Evolutionary conservation across 2,113 vertebrate genomes (phyloP), one percentile per base, ranked within the genome.

Genomic region (Ascaphus truei): DNA sequence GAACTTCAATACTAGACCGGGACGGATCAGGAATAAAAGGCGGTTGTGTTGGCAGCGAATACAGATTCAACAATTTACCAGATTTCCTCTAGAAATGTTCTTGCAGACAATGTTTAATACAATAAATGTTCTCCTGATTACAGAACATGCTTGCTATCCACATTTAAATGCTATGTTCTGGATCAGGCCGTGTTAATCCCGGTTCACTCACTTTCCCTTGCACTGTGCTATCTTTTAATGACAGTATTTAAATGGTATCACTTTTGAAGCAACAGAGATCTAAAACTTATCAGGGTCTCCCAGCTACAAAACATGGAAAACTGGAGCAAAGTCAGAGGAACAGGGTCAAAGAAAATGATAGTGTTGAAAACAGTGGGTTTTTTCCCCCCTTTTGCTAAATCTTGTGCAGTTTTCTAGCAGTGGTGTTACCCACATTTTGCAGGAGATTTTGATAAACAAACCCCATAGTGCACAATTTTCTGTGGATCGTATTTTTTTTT

Each of bases 21-120:
- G 22, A 27, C 65, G 48, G 65, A 68, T 68, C 48, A 59, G 51
- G 34, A 43, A 12, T 36, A 12, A 26, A 41, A 4, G 13, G 7
- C 18, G 7, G 9, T 43, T 48, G 29, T 55, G 22, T 36, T 68
- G 43, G 53, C 65, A 68, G 53, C n/a, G 30, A 55, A 43, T 22
- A 26, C 48, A 53, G 27, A 48, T 68, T 34, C 52, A 56, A 15
- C 65, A 27, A 48, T 59, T 31, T 30, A 23, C 20, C 34, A 68
- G 27, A 56, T 25, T 67, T 39, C 64, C 64, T 58, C 41, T 48
- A 48, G 65, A 59, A 68, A 68, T 57, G 18, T 68, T 68, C 27
- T 47, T 39, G 2, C 29, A 20, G 18, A 22, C 20, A 47, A 47
- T 16, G 7, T 1, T 16, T 9, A 2, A 18, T 53, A n/a, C 51